Evolutionary conservation across 2,113 vertebrate genomes (phyloP), one percentile per base, ranked within the genome.

Genomic region (Lathamus discolor): DNA sequence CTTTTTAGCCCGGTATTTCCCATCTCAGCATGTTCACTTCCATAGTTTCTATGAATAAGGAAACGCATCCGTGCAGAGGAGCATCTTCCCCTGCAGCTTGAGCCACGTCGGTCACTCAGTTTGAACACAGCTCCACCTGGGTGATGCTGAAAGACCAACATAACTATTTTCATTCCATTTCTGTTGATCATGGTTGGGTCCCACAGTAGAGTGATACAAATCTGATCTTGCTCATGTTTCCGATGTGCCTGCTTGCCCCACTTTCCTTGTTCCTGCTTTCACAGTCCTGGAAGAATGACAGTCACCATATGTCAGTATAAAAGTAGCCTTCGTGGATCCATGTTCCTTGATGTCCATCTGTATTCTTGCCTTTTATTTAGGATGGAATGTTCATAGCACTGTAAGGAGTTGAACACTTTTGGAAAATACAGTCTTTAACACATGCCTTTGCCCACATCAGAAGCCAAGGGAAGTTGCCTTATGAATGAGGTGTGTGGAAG

Each of bases 291-390:
- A 90, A 66, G 41, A 91, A 55, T 6, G 11, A 73, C 39, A 68
- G 48, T 35, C 52, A 61, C 18, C 6, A 12, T 68, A 76, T 82
- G 19, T 41, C 44, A 20, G 41, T 64, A 49, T 33, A 73, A 73
- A 64, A 12, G 33, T 18, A n/a, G 41, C 14, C 28, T 43, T 37
- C 0, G 0, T 31, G 22, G n/a, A 57, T 84, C 54, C 24, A 9
- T 11, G 19, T 74, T 91, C 13, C 18, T 55, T 51, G 17, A 66
- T 62, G 68, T 48, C 27, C 13, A 9, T 57, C n/a, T 62, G 4
- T 39, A 41, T 44, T 86, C 41, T 66, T 48, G 15, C 19, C 52
- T 51, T 88, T 74, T 66, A 52, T 80, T 80, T 80, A 37, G n/a
- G 17, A 54, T 7, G 11, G 62, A 91, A 67, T 11, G 2, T 54